These are phyloP conservation scores for Linyphia triangularis DNA, from an alignment of 2,888 invertebrate species.

Conservation along the genomic window DNA sequence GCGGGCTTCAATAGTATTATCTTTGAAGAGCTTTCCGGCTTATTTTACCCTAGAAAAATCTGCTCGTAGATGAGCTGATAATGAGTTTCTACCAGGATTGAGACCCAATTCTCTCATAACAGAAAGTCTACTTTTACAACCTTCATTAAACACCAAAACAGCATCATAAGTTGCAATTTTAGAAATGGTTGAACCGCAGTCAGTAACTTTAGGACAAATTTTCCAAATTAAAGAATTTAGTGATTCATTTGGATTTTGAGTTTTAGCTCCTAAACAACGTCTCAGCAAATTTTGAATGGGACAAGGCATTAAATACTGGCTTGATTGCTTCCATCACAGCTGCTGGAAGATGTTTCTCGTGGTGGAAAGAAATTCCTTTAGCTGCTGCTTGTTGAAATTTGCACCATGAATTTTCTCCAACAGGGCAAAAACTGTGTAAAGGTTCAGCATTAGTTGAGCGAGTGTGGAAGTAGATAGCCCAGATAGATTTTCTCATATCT, in stretches of 20 bases:
- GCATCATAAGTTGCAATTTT: no score
- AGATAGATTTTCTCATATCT: not conserved
- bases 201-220: not conserved
- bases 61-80: no score
- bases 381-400: not conserved
- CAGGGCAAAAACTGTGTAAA: not conserved
- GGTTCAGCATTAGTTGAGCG: not conserved
- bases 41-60: no score
- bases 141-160: no score
- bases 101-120: no score
- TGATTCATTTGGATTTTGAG: slow-evolving; percentile 1
- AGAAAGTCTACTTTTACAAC: no score
- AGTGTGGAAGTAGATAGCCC: slow-evolving; percentile 1
- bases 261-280: slow-evolving; percentile 2
- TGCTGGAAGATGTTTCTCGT: not conserved
- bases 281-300: not conserved
- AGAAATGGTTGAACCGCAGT: no score
- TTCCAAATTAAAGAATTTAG: not conserved
- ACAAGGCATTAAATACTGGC: slow-evolving; percentile 1
- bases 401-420: not conserved
- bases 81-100: no score
- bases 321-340: slow-evolving; percentile 7
- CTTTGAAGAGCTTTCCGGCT: no score
- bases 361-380: not conserved
- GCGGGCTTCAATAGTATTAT: no score